Percentiles rank a stretch among this genome's conserved stretches.
phyloP scores from a whole-genome alignment of 2,113 vertebrate species.

The Stictonetta naevosa region DNA sequence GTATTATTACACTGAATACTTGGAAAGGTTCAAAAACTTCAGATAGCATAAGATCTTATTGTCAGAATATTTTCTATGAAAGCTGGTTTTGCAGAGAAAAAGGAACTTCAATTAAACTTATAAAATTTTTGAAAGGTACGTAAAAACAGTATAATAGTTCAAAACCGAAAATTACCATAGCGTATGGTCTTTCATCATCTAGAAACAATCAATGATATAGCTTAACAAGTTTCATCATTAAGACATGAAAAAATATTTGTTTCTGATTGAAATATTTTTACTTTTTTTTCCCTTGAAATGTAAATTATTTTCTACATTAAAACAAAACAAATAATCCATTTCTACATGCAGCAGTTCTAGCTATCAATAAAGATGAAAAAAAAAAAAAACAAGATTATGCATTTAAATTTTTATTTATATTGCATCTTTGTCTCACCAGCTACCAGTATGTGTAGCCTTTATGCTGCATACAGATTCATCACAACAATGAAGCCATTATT shows the following conservation, averaged over 20 bases:
- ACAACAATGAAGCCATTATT: background rate
- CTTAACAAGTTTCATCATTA: background rate
- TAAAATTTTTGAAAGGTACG: background rate
- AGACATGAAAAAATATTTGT: background rate
- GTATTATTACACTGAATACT: background rate
- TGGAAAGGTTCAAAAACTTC: background rate
- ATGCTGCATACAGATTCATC: background rate
- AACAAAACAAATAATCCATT: background rate
- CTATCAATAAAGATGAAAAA: background rate
- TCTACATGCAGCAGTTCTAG: background rate
- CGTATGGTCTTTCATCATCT: background rate
- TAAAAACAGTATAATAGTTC: background rate
- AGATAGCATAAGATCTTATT: background rate
- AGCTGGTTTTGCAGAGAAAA: background rate
- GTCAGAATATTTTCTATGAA: background rate
- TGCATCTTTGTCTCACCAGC: background rate
- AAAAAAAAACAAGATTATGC: background rate
- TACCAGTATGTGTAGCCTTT: background rate
- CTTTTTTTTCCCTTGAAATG: background rate
- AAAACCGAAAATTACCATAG: background rate
- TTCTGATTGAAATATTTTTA: background rate
- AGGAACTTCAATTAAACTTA: background rate
- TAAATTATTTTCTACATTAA: background rate
- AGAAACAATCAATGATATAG: background rate
- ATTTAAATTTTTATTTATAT: background rate